Evolutionary conservation across 1,140 invertebrate genomes (phyloP).

Genomic region (Druon quercuslanigerum): DNA sequence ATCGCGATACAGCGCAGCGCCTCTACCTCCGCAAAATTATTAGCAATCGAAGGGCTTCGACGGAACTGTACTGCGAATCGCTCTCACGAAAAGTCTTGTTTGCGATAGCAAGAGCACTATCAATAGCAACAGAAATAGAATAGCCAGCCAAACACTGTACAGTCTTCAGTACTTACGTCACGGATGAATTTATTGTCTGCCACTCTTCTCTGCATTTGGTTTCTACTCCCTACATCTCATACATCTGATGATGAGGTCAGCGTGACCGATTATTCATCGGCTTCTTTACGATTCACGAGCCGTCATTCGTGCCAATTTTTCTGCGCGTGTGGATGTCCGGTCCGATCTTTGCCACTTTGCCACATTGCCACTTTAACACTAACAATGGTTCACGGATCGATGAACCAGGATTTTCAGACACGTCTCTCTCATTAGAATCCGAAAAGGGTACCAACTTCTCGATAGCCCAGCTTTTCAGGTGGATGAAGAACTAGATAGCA

Average conservation of each 20-base stretch:
- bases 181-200: neutral
- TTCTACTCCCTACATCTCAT: neutral
- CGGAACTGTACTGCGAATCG: slow-evolving; percentile 31
- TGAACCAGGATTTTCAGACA: slow-evolving; percentile 3
- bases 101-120: neutral
- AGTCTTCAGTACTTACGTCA: neutral
- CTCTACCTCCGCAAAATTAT: slow-evolving; percentile 40
- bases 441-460: too few relatives aligned
- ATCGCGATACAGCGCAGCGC: slow-evolving; percentile 39
- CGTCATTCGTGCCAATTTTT: neutral
- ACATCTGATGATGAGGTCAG: neutral
- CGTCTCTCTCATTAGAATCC: neutral
- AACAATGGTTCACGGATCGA: slow-evolving; percentile 31
- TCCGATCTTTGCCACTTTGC: slow-evolving; percentile 24
- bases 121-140: neutral
- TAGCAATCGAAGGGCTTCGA: slow-evolving; percentile 31
- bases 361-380: neutral
- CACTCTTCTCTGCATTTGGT: neutral
- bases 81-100: slow-evolving; percentile 35
- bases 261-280: neutral
- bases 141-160: neutral
- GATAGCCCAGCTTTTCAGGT: too few relatives aligned
- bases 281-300: neutral
- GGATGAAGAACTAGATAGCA: too few relatives aligned
- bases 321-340: neutral